Percentiles rank a stretch among this genome's conserved stretches.
Conservation (phyloP, 2,113 vertebrate species). For the Mesocricetus auratus region DNA sequence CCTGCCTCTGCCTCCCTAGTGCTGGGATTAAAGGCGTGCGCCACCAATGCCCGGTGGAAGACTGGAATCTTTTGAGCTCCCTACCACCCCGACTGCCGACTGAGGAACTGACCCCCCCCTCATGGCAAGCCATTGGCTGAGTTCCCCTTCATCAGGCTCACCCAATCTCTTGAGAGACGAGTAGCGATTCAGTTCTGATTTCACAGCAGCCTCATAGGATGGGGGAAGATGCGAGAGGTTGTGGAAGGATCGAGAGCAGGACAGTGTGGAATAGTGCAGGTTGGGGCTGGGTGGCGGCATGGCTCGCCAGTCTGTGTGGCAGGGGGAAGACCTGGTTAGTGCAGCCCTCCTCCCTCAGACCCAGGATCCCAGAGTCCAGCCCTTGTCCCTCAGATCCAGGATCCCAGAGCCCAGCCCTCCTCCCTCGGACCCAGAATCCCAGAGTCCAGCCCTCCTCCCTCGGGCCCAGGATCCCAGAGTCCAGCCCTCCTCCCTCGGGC, state of each 20-base stretch:
- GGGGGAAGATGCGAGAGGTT: slow-evolving; percentile 96
- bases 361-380: not conserved
- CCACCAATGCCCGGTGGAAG: no score
- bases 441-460: not conserved
- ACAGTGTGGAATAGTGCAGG: slow-evolving; percentile 92
- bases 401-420: not conserved
- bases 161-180: slow-evolving; percentile 95
- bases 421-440: not conserved
- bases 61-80: no score
- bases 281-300: slow-evolving; percentile 90
- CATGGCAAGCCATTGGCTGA: no score
- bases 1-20: no score
- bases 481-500: not conserved
- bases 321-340: not conserved
- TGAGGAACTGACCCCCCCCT: not conserved
- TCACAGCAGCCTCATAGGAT: slow-evolving; percentile 94
- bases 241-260: slow-evolving; percentile 95
- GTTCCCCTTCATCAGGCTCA: slow-evolving; percentile 77
- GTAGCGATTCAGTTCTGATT: slow-evolving; percentile 94
- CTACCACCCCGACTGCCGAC: no score
- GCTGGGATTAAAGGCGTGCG: no score
- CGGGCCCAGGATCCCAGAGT: no score
- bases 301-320: slow-evolving; percentile 87
- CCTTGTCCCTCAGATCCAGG: not conserved
- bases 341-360: not conserved